These are phyloP conservation scores for Danio choprae DNA, from an alignment of 2,797 vertebrate species.

Conservation along the genomic window DNA sequence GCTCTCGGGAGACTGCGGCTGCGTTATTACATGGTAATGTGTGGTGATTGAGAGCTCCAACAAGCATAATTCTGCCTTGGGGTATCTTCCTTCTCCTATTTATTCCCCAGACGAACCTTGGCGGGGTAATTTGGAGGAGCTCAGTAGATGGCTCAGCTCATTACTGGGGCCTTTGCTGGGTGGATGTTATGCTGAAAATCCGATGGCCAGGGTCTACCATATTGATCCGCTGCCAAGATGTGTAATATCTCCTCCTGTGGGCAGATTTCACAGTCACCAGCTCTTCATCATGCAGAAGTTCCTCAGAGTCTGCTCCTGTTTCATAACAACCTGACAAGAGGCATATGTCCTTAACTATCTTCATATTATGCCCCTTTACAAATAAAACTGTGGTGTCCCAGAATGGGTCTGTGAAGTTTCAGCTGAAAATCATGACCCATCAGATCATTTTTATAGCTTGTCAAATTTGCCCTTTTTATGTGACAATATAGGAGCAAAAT, in stretches of 20 bases:
- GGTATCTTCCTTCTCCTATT: slow-evolving; percentile 60
- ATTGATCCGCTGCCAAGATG: slow-evolving; percentile 65
- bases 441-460: too few relatives aligned
- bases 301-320: slow-evolving; percentile 22
- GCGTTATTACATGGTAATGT: slow-evolving; percentile 71
- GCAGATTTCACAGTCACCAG: slow-evolving; percentile 50
- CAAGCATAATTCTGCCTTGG: slow-evolving; percentile 70
- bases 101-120: slow-evolving; percentile 58
- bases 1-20: slow-evolving; percentile 57
- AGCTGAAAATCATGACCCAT: too few relatives aligned
- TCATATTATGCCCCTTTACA: background rate
- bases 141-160: slow-evolving; percentile 66
- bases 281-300: slow-evolving; percentile 47
- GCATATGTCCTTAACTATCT: slow-evolving; percentile 45
- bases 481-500: too few relatives aligned
- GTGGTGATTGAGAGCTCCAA: slow-evolving; percentile 72
- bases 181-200: slow-evolving; percentile 42
- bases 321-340: slow-evolving; percentile 37
- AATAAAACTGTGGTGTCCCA: too few relatives aligned
- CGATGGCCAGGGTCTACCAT: slow-evolving; percentile 51
- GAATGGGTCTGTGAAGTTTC: too few relatives aligned
- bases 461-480: too few relatives aligned
- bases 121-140: slow-evolving; percentile 66
- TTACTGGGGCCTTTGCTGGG: slow-evolving; percentile 67
- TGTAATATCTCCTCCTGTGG: slow-evolving; percentile 57